phyloP scores from a whole-genome alignment of 2,888 invertebrate genomes.

The Drosophila fulvimacula region DNA sequence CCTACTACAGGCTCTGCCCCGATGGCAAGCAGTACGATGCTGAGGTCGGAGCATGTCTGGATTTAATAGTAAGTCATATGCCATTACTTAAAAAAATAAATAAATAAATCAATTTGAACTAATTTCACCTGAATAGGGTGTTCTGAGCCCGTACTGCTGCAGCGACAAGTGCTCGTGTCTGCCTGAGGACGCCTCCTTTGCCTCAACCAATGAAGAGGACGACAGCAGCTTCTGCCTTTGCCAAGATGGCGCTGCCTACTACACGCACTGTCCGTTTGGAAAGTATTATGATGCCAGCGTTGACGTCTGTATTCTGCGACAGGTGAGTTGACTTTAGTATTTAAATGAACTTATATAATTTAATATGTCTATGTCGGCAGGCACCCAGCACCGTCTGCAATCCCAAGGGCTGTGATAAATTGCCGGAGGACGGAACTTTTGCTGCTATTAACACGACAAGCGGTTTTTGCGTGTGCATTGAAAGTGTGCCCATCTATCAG shows the following conservation, averaged over 20 bases:
- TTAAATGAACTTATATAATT: too few species aligned
- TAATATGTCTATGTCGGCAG: constrained; percentile 11
- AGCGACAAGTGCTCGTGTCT: constrained; percentile 22
- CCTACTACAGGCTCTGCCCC: constrained; percentile 31
- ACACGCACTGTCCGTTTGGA: constrained; percentile 20
- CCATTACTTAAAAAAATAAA: too few species aligned
- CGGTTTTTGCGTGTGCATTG: constrained; percentile 52
- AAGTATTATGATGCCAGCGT: background rate
- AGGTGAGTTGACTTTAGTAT: constrained; percentile 21
- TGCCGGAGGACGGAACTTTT: constrained; percentile 11
- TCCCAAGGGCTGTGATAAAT: constrained; percentile 22
- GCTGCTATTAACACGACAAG: constrained; percentile 31
- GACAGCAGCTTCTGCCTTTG: constrained; percentile 38
- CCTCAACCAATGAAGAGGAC: constrained; percentile 30
- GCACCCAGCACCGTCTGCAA: constrained; percentile 46
- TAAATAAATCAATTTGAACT: too few species aligned
- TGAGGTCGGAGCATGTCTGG: background rate
- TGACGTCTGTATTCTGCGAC: constrained; percentile 49
- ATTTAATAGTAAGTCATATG: constrained; percentile 9
- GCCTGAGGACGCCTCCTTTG: constrained; percentile 6
- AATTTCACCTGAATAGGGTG: too few species aligned
- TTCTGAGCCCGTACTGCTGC: constrained; percentile 22
- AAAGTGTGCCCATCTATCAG: constrained; percentile 23
- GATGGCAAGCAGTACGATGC: constrained; percentile 8
- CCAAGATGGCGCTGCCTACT: constrained; percentile 16